phyloP scores from a whole-genome alignment of 1,140 invertebrate genomes.

The Matsumurasca onukii region DNA sequence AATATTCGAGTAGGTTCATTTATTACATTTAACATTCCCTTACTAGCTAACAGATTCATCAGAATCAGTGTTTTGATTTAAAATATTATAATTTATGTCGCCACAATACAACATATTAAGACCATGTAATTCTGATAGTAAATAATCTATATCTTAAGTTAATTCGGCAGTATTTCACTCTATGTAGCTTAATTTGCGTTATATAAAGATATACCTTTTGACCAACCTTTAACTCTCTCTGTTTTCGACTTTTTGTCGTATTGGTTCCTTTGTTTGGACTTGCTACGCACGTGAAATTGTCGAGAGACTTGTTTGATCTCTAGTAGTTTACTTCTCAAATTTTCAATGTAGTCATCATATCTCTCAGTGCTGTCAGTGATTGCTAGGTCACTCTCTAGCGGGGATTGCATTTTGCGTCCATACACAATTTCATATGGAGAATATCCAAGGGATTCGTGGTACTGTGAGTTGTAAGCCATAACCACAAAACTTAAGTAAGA shows the following conservation, averaged over 20 bases:
- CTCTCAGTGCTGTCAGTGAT: not conserved
- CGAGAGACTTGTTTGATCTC: not conserved
- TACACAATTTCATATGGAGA: not conserved
- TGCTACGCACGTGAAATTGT: not conserved
- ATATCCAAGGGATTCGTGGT: not conserved
- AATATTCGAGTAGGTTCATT: not conserved
- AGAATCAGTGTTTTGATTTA: not conserved
- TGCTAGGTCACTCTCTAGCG: not conserved
- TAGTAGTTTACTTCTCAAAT: not conserved
- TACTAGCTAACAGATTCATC: constrained; percentile 1
- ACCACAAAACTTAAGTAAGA: not conserved
- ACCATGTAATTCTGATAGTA: not conserved
- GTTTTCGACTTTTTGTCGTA: not conserved
- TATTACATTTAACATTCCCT: not conserved
- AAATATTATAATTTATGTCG: not conserved
- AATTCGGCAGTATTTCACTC: not conserved
- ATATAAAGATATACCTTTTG: constrained; percentile 9
- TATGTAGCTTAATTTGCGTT: not conserved
- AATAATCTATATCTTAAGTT: not conserved
- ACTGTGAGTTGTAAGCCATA: not conserved
- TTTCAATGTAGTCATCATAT: not conserved
- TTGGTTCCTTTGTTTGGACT: not conserved
- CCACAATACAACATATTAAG: not conserved
- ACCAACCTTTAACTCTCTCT: not conserved
- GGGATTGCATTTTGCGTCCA: constrained; percentile 5